These are phyloP conservation scores for Carterocephalus palaemon DNA, from an alignment of 2,888 invertebrate genomes.

Conservation along the genomic window DNA sequence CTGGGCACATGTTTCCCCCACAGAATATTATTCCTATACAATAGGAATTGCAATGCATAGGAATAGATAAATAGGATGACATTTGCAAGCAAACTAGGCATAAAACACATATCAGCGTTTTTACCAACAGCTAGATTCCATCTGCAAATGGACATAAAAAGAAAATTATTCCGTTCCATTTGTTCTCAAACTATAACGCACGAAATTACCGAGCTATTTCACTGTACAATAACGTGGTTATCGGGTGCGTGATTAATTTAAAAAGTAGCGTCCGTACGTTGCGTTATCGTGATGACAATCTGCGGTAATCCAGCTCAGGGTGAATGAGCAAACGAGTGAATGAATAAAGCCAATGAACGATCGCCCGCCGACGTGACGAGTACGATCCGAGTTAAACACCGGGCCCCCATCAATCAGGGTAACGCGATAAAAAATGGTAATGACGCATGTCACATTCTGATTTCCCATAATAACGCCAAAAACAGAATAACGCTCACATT, in stretches of 20 bases:
- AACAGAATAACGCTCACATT: conserved; percentile 24
- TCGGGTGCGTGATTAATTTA: conserved; percentile 32
- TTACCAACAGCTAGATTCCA: conserved; percentile 2
- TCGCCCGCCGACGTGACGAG: conserved; percentile 50
- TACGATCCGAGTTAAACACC: conserved; percentile 47
- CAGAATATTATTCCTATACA: too few relatives aligned
- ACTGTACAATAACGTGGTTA: conserved; percentile 18
- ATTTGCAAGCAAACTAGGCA: not conserved
- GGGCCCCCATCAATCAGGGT: conserved; percentile 35
- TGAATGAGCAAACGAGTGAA: conserved; percentile 43
- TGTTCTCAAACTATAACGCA: conserved; percentile 12
- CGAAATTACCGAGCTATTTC: conserved; percentile 19
- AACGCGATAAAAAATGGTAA: conserved; percentile 23
- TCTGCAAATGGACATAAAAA: conserved; percentile 5
- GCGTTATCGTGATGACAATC: conserved; percentile 51
- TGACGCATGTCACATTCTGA: conserved; percentile 22
- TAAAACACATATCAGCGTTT: not conserved
- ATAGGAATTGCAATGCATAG: too few relatives aligned
- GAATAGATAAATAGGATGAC: too few relatives aligned
- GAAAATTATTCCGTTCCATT: conserved; percentile 11
- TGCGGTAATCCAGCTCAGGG: conserved; percentile 51
- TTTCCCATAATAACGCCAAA: conserved; percentile 21
- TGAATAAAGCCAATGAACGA: conserved; percentile 54
- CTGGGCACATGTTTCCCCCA: too few relatives aligned
- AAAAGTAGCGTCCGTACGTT: conserved; percentile 30